phyloP scores from a whole-genome alignment of 2,888 invertebrate species.

The Colletes collaris region DNA sequence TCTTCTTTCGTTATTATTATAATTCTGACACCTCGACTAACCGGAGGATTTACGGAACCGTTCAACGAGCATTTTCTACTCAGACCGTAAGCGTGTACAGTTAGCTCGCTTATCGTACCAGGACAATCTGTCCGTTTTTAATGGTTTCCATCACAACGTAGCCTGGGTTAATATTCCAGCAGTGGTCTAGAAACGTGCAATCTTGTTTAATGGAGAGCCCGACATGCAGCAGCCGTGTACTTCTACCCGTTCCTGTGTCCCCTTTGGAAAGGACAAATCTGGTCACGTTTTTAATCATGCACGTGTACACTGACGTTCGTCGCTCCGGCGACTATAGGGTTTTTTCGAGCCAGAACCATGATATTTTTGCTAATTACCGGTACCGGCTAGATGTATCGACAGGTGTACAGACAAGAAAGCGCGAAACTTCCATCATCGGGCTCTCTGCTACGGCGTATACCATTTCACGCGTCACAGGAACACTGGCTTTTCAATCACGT shows the following conservation, averaged over 20 bases:
- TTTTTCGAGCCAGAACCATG: background rate
- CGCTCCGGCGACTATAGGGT: background rate
- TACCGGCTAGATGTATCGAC: conserved; percentile 20
- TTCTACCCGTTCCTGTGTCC: conserved; percentile 9
- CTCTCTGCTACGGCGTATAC: background rate
- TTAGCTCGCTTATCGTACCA: conserved; percentile 46
- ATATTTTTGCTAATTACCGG: conserved; percentile 44
- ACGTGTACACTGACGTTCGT: background rate
- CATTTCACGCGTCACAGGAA: conserved; percentile 1
- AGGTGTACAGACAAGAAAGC: conserved; percentile 24
- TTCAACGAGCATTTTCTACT: conserved; percentile 14
- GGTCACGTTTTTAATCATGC: conserved; percentile 18
- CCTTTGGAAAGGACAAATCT: background rate
- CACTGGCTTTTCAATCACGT: conserved; percentile 8
- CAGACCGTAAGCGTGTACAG: conserved; percentile 33
- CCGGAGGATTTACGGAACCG: conserved; percentile 29
- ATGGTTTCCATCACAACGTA: conserved; percentile 25
- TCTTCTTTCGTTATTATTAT: conserved; percentile 12
- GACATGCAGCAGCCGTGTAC: conserved; percentile 14
- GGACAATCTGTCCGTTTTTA: conserved; percentile 42
- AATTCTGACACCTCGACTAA: conserved; percentile 5
- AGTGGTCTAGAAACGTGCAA: conserved; percentile 18
- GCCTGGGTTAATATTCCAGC: conserved; percentile 27
- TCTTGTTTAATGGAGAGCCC: conserved; percentile 19
- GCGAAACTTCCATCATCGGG: conserved; percentile 11